Evolutionary conservation across 1,140 invertebrate species (phyloP).

Genomic region (Zaprionus taronus): DNA sequence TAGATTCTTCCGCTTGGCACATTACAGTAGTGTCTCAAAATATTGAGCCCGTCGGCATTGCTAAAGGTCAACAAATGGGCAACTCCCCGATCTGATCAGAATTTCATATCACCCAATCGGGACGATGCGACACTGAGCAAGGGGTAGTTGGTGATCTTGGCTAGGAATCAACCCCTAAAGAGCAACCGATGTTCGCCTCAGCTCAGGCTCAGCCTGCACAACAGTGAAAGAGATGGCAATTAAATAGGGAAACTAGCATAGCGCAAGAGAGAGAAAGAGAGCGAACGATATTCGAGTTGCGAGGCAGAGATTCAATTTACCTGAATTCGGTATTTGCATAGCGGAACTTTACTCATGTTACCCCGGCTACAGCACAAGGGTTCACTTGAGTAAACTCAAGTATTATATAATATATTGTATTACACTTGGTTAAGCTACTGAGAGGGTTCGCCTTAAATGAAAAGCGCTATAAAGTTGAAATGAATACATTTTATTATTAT

Average conservation of each 20-base stretch:
- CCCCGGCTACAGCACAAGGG: not conserved
- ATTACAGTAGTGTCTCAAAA: constrained; percentile 58
- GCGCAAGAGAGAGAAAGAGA: not conserved
- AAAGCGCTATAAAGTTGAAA: not conserved
- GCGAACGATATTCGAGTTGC: not conserved
- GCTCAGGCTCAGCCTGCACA: not conserved
- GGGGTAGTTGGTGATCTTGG: constrained; percentile 58
- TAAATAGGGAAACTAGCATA: not conserved
- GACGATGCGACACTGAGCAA: not conserved
- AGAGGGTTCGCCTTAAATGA: not conserved
- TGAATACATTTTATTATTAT: not conserved
- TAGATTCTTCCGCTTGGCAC: not conserved
- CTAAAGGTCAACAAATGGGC: constrained; percentile 48
- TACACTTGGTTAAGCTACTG: not conserved
- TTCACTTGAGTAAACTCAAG: not conserved
- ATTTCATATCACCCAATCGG: constrained; percentile 49
- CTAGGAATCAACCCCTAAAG: constrained; percentile 51
- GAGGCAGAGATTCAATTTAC: not conserved
- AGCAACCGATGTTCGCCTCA: not conserved
- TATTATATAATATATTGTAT: constrained; percentile 8
- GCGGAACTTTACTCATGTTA: constrained; percentile 13
- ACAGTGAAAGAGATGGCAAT: constrained; percentile 40
- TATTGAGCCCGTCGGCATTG: constrained; percentile 17
- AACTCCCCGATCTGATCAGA: constrained; percentile 73
- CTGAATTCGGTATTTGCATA: constrained; percentile 36